Conservation (phyloP, 2,888 invertebrate genomes). For the Allolobophora icterica region DNA sequence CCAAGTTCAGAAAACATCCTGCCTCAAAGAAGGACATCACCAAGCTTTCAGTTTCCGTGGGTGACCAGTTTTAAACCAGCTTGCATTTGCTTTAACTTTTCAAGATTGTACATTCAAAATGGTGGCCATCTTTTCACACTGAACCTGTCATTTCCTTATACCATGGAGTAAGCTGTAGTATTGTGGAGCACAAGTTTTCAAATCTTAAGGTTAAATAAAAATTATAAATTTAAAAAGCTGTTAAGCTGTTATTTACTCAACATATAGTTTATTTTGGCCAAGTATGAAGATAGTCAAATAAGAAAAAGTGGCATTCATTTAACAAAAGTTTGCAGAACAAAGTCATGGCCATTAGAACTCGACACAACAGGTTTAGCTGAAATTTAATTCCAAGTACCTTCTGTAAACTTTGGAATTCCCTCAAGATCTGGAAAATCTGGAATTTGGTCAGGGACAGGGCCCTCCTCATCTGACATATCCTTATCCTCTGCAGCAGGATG, state of each 20-base stretch:
- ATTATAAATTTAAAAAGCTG: no score
- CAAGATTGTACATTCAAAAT: neutral
- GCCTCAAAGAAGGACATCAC: neutral
- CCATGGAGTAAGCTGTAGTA: no score
- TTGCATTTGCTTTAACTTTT: no score
- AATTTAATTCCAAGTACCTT: neutral
- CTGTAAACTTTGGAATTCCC: neutral
- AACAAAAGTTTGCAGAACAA: neutral
- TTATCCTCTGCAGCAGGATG: neutral
- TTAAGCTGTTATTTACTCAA: neutral
- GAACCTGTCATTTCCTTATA: no score
- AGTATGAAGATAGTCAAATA: neutral
- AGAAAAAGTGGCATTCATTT: neutral
- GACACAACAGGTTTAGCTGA: neutral
- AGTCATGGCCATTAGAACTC: neutral
- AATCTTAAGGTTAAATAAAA: no score
- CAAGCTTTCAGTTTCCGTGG: neutral
- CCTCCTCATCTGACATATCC: neutral
- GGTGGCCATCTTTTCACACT: no score
- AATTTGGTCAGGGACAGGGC: neutral
- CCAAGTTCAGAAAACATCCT: no score
- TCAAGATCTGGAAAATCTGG: neutral
- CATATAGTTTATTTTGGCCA: neutral
- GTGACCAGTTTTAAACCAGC: no score
- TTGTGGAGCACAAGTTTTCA: no score